These are phyloP conservation scores for Drosophila sulfurigaster DNA, from an alignment of 1,140 invertebrate species.

Conservation along the genomic window DNA sequence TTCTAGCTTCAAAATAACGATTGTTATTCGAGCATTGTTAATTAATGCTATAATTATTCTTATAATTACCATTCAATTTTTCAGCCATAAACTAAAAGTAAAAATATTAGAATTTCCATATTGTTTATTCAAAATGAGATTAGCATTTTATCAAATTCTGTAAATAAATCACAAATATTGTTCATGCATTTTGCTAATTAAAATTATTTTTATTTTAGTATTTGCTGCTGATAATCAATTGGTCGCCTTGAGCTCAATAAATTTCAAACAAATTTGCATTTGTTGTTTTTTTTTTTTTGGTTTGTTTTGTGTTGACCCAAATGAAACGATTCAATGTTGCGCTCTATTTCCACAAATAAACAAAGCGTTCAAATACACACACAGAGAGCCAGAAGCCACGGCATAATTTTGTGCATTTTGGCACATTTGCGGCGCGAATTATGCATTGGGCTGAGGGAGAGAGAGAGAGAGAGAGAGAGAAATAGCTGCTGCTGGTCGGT, in stretches of 20 bases:
- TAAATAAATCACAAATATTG: neutral
- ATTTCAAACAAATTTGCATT: slow-evolving; percentile 19
- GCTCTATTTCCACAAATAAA: slow-evolving; percentile 68
- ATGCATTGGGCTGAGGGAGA: neutral
- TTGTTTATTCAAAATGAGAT: no score
- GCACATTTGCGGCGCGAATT: slow-evolving; percentile 33
- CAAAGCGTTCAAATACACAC: slow-evolving; percentile 20
- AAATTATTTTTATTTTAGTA: neutral
- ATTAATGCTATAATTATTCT: no score
- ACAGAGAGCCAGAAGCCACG: slow-evolving; percentile 26
- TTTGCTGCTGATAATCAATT: neutral
- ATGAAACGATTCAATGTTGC: slow-evolving; percentile 49
- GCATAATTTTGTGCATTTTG: slow-evolving; percentile 44
- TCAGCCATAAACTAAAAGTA: no score
- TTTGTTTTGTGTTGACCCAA: slow-evolving; percentile 44
- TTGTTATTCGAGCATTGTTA: no score
- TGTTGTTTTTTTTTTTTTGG: slow-evolving; percentile 25
- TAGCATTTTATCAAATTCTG: neutral
- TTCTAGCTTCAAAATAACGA: no score
- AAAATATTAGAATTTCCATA: no score
- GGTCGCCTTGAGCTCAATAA: slow-evolving; percentile 12
- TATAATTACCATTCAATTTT: no score
- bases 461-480: neutral
- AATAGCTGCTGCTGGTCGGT: neutral
- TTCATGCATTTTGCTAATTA: slow-evolving; percentile 10